Evolutionary conservation across 2,797 vertebrate genomes (phyloP).

Genomic region (Gouania willdenowi): DNA sequence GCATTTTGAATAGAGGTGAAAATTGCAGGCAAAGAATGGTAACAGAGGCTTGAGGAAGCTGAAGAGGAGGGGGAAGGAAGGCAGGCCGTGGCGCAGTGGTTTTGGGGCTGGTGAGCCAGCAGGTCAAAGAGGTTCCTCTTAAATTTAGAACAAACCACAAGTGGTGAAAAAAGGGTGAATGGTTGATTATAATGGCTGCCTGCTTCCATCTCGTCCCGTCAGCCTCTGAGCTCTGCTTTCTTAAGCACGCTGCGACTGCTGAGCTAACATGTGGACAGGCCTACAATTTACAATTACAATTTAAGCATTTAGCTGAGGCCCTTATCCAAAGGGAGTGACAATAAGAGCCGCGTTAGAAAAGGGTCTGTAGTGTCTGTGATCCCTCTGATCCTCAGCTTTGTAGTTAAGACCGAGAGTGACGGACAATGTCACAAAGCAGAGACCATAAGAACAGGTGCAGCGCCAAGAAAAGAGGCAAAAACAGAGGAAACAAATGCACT

Average conservation of each 20-base stretch:
- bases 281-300: constrained; percentile 63
- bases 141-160: constrained; percentile 71
- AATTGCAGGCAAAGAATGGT: constrained; percentile 23
- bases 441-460: constrained; percentile 43
- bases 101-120: constrained; percentile 55
- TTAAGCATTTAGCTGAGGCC: constrained; percentile 59
- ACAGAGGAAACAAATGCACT: constrained; percentile 2
- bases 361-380: constrained; percentile 25
- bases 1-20: constrained; percentile 18
- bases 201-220: constrained; percentile 66
- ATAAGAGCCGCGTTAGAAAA: constrained; percentile 31
- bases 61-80: constrained; percentile 12
- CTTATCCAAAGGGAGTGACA: constrained; percentile 49
- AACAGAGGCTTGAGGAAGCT: too few species aligned
- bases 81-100: constrained; percentile 24
- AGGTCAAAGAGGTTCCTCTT: constrained; percentile 74
- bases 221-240: constrained; percentile 46
- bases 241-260: constrained; percentile 52
- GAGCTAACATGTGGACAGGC: constrained; percentile 61
- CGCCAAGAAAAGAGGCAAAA: constrained; percentile 18
- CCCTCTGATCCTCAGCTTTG: constrained; percentile 45
- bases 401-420: constrained; percentile 18
- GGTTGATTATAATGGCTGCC: constrained; percentile 74
- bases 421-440: constrained; percentile 13
- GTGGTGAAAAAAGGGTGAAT: constrained; percentile 68